Percentiles rank a stretch among this genome's conserved stretches.
Evolutionary conservation across 2,113 vertebrate genomes (phyloP).

Genomic region (Callaeas wilsoni): DNA sequence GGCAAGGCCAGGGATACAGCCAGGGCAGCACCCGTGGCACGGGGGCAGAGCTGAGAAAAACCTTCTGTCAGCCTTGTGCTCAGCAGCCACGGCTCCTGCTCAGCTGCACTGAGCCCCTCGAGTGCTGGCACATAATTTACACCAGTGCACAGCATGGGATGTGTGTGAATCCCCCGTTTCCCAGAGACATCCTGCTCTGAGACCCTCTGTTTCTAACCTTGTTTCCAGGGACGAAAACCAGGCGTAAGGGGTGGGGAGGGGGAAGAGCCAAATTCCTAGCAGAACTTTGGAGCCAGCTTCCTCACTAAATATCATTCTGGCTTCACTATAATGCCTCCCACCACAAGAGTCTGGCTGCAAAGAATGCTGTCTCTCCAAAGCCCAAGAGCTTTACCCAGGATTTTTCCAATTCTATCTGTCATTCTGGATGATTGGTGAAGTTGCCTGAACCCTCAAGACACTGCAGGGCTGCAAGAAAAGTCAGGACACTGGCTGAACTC

Average conservation of each 20-base stretch:
- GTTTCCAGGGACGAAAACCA: background rate
- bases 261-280: constrained; percentile 7
- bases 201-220: background rate
- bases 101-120: background rate
- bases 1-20: accelerated
- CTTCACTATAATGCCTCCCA: constrained; percentile 9
- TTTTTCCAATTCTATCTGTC: constrained; percentile 40
- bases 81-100: background rate
- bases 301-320: constrained; percentile 30
- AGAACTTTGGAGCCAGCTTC: constrained; percentile 30
- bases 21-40: background rate
- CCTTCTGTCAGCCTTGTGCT: background rate
- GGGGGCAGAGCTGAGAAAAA: background rate
- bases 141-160: background rate
- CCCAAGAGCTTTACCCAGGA: constrained; percentile 9
- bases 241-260: background rate
- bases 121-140: background rate
- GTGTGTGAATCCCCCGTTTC: background rate
- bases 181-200: background rate
- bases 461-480: background rate
- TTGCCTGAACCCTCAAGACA: background rate
- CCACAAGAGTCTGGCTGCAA: constrained; percentile 40
- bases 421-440: constrained; percentile 9
- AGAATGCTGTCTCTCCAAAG: background rate
- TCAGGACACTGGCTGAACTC: constrained; percentile 27